Percentiles rank a stretch among this genome's conserved stretches.
Conservation (phyloP, 2,888 invertebrate genomes). For the Caenorhabditis sp. region DNA sequence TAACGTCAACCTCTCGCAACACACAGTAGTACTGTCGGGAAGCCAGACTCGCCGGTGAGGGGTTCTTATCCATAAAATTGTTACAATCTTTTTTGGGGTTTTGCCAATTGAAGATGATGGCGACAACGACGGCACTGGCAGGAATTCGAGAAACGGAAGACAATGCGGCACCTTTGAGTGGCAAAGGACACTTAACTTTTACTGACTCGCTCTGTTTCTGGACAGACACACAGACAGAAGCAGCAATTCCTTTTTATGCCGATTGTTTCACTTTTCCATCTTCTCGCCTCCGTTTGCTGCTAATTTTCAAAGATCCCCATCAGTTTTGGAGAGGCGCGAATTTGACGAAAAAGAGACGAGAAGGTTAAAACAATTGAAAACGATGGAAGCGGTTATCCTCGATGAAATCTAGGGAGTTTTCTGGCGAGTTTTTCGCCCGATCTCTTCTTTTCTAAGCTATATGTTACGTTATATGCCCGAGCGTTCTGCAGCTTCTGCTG, state of each 20-base stretch:
- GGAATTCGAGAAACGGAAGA: slow-evolving; percentile 6
- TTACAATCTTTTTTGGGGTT: slow-evolving; percentile 23
- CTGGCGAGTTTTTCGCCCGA: slow-evolving; percentile 46
- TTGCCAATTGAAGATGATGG: slow-evolving; percentile 2
- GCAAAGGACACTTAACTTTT: slow-evolving; percentile 16
- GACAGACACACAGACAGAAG: neutral
- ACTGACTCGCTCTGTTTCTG: slow-evolving; percentile 1
- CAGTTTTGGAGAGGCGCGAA: neutral
- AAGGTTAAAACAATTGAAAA: slow-evolving; percentile 35
- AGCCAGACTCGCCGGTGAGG: neutral
- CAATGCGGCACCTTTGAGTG: slow-evolving; percentile 9
- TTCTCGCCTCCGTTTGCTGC: neutral
- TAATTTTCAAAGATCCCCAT: slow-evolving; percentile 8
- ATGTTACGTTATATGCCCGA: slow-evolving; percentile 48
- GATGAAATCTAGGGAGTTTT: slow-evolving; percentile 46
- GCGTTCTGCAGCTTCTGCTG: slow-evolving; percentile 43
- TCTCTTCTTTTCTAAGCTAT: slow-evolving; percentile 32
- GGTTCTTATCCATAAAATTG: slow-evolving; percentile 46
- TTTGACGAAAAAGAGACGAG: slow-evolving; percentile 1
- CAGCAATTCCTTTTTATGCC: too few species aligned
- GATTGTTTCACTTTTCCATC: neutral
- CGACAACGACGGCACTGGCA: neutral
- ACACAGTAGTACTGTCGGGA: neutral
- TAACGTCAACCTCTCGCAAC: slow-evolving; percentile 16
- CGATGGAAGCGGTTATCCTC: slow-evolving; percentile 20